phyloP scores from a whole-genome alignment of 2,888 invertebrate species.

The Oscheius sp. region DNA sequence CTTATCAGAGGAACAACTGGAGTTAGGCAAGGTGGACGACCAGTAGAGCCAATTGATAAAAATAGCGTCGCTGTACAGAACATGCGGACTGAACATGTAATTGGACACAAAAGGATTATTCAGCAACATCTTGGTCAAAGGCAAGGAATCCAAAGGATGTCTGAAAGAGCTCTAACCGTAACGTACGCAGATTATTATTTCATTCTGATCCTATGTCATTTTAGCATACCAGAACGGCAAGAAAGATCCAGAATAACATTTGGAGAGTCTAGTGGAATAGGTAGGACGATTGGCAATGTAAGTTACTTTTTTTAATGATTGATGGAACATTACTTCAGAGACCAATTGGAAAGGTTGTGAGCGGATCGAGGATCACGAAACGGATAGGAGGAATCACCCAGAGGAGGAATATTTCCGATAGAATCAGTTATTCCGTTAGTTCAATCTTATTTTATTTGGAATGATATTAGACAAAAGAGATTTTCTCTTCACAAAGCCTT shows the following conservation, averaged over 20 bases:
- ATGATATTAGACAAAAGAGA: neutral
- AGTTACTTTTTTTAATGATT: neutral
- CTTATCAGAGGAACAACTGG: conserved; percentile 60
- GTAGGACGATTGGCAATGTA: neutral
- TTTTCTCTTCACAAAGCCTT: too few species aligned
- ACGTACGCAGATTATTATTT: neutral
- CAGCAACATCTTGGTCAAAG: neutral
- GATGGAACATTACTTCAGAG: neutral
- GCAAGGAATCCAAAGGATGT: too few species aligned
- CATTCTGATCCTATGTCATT: neutral
- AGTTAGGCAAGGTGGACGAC: conserved; percentile 52
- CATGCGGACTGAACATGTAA: conserved; percentile 7
- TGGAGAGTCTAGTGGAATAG: neutral
- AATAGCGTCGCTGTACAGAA: conserved; percentile 36
- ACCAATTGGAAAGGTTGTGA: conserved; percentile 2
- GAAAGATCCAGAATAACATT: neutral
- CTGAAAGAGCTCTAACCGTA: neutral
- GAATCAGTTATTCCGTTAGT: conserved; percentile 2
- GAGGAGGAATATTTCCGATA: neutral
- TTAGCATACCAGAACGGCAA: conserved; percentile 1
- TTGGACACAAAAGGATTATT: neutral
- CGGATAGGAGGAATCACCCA: neutral
- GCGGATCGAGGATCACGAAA: neutral
- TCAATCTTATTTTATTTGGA: neutral
- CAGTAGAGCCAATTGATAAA: conserved; percentile 47